Conservation (phyloP, 2,888 invertebrate species). For the Schizotus pectinicornis region DNA sequence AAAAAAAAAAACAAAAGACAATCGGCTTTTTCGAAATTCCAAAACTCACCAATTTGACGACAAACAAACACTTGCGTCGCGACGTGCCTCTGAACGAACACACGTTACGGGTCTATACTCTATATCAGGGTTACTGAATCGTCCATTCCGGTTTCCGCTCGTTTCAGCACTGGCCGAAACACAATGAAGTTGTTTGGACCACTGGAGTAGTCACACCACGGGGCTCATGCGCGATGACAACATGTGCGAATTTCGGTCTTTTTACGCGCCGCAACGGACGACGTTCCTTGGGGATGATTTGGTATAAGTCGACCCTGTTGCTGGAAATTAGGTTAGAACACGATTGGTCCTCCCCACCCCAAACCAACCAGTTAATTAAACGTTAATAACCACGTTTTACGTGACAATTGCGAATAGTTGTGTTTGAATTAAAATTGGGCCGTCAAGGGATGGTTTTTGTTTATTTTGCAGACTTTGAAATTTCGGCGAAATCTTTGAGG, state of each 20-base stretch:
- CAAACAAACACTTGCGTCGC: slow-evolving; percentile 10
- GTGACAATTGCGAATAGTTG: too few relatives aligned
- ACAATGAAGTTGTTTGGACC: slow-evolving; percentile 3
- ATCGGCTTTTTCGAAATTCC: slow-evolving; percentile 8
- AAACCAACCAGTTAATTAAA: too few relatives aligned
- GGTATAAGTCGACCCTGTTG: too few relatives aligned
- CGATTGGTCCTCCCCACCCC: too few relatives aligned
- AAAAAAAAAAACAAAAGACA: slow-evolving; percentile 6
- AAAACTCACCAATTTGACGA: slow-evolving; percentile 8
- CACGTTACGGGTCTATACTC: slow-evolving; percentile 14
- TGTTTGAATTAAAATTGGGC: too few relatives aligned
- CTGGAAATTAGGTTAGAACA: too few relatives aligned
- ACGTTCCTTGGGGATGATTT: too few relatives aligned
- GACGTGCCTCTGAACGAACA: slow-evolving; percentile 9
- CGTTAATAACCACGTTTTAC: too few relatives aligned
- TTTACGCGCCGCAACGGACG: background rate
- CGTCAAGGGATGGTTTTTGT: too few relatives aligned
- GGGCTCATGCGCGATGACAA: slow-evolving; percentile 9
- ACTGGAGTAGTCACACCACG: slow-evolving; percentile 9
- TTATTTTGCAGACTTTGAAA: too few relatives aligned
- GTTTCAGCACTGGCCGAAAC: slow-evolving; percentile 5
- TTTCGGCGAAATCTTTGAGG: too few relatives aligned
- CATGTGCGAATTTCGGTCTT: background rate
- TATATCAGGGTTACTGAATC: slow-evolving; percentile 20
- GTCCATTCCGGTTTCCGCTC: slow-evolving; percentile 6